phyloP scores from a whole-genome alignment of 1,140 invertebrate species.

The Neodiprion pinetum region DNA sequence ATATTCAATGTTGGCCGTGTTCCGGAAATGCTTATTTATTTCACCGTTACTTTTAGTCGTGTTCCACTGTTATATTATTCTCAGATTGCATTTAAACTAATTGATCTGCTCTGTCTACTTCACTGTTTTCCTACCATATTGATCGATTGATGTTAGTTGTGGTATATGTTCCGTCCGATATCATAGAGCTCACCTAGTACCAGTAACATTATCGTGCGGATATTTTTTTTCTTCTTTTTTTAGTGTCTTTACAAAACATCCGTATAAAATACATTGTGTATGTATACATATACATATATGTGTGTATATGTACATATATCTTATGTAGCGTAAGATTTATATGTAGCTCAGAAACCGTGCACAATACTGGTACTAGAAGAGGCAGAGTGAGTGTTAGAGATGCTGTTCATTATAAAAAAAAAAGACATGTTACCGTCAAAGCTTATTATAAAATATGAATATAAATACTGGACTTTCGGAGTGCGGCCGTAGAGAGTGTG shows the following conservation, averaged over 20 bases:
- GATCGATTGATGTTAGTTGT: slow-evolving; percentile 52
- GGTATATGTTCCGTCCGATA: slow-evolving; percentile 25
- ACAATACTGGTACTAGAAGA: slow-evolving; percentile 28
- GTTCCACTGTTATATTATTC: slow-evolving; percentile 30
- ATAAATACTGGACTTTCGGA: slow-evolving; percentile 27
- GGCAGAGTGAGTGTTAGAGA: slow-evolving; percentile 29
- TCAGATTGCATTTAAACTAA: slow-evolving; percentile 49
- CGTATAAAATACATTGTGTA: not conserved
- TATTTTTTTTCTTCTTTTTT: not conserved
- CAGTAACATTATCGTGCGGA: not conserved
- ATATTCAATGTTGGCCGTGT: slow-evolving; percentile 55
- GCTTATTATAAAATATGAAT: slow-evolving; percentile 4
- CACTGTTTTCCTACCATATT: slow-evolving; percentile 50
- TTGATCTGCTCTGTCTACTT: slow-evolving; percentile 54
- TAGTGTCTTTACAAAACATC: not conserved
- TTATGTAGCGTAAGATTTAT: not conserved
- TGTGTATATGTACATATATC: not conserved
- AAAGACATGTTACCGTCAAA: slow-evolving; percentile 8
- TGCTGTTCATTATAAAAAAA: slow-evolving; percentile 23
- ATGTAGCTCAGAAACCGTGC: not conserved
- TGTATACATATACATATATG: slow-evolving; percentile 21
- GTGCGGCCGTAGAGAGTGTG: slow-evolving; percentile 28
- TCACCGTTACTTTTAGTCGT: slow-evolving; percentile 30
- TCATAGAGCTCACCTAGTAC: slow-evolving; percentile 4
- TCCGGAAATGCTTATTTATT: slow-evolving; percentile 53